phyloP scores from a whole-genome alignment of 1,140 invertebrate species.

The Drosophila jambulina region DNA sequence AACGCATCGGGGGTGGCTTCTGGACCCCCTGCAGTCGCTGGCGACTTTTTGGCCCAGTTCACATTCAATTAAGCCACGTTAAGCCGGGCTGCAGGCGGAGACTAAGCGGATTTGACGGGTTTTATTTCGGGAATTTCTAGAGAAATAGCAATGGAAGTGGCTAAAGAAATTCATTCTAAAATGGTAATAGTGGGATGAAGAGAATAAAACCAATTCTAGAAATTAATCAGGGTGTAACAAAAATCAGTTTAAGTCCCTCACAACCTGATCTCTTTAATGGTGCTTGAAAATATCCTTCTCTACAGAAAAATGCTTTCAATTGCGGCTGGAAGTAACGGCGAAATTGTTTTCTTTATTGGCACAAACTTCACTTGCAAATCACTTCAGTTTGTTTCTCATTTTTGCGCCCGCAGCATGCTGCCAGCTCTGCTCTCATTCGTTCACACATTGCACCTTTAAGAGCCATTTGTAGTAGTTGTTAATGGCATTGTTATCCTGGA shows the following conservation, averaged over 20 bases:
- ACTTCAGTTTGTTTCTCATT: slow-evolving; percentile 24
- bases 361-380: slow-evolving; percentile 27
- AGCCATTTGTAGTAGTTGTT: slow-evolving; percentile 60
- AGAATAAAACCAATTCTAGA: not conserved
- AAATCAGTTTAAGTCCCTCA: too few relatives aligned
- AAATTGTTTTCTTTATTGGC: slow-evolving; percentile 19
- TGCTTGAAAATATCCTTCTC: not conserved
- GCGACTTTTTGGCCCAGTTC: slow-evolving; percentile 47
- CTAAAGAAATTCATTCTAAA: not conserved
- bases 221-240: not conserved
- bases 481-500: slow-evolving; percentile 67
- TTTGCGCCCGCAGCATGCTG: slow-evolving; percentile 11
- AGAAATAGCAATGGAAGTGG: not conserved
- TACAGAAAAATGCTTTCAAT: slow-evolving; percentile 2
- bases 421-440: slow-evolving; percentile 23
- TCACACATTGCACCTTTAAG: slow-evolving; percentile 57
- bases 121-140: not conserved
- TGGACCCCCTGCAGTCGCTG: slow-evolving; percentile 8
- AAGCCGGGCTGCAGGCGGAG: slow-evolving; percentile 17
- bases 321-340: slow-evolving; percentile 4
- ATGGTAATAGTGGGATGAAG: too few relatives aligned
- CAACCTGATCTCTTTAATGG: not conserved
- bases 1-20: slow-evolving; percentile 12
- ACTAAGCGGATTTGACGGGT: not conserved
- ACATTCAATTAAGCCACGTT: slow-evolving; percentile 50